Evolutionary conservation across 2,888 invertebrate species (phyloP), one percentile per base, ranked within the genome.

Genomic region (Agapetus fuscipes): DNA sequence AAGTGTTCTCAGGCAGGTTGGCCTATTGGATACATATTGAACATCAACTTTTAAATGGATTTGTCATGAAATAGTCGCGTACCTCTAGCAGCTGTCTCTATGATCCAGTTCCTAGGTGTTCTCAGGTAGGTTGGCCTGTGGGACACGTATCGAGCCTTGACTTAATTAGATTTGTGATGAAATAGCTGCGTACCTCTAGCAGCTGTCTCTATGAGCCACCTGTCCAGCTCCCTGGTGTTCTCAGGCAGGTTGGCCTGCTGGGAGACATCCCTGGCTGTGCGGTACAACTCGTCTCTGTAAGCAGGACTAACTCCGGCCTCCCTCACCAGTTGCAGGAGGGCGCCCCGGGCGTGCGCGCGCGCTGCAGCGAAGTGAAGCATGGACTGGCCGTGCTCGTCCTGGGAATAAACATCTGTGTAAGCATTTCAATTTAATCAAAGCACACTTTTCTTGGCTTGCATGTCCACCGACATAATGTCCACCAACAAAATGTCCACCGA

Each of bases 321-420:
- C 54, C 81, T 76, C 3, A 91, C 72, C 13, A 91, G 67, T 52
- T 87, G 83, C 54, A 83, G 80, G 25, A 91, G 66, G 0, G 84
- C 84, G 48, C 86, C 83, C 34, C 83, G 75, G 0, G 86, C 79
- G 55, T 90, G 90, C 0, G 83, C 75, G 31, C 88, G 75, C 0
- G 86, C 83, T 1, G 87, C 83, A 1, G 90, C 89, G 60, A 88
- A 89, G 60, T 93, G 91, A 24, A 91, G 61, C 74, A 89, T 82
- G 45, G 85, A 88, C 59, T 89, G 89, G 0, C 91, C 91, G 52
- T 88, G 86, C 56, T 90, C 90, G 53, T 91, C 90, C 83, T 86
- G 50, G 54, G n/a, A 11, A 28, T n/a, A n/a, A n/a, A n/a, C n/a
- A n/a, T n/a, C n/a, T n/a, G n/a, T n/a, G n/a, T n/a, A n/a, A n/a